These are phyloP conservation scores for Onychorhynchus coronatus DNA, from an alignment of 2,113 vertebrate species.

Conservation along the genomic window DNA sequence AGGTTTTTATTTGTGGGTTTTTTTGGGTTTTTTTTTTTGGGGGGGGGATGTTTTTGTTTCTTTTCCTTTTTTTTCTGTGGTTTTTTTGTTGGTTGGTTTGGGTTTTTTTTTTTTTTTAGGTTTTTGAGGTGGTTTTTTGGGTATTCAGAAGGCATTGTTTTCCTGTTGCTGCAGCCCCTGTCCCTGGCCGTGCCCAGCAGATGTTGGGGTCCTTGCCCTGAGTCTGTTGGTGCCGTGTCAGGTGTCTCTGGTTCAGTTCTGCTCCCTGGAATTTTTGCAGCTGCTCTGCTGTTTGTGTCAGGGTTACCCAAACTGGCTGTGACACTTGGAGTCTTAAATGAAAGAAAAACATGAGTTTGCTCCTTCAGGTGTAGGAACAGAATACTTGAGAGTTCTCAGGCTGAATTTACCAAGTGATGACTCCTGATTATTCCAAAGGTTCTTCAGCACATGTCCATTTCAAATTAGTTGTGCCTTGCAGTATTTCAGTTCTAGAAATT, in stretches of 20 bases:
- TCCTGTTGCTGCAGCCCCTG: neutral
- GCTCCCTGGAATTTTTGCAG: neutral
- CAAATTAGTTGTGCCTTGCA: neutral
- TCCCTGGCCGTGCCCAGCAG: rapidly evolving
- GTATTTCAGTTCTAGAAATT: neutral
- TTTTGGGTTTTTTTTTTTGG: neutral
- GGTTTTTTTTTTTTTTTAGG: too few relatives aligned
- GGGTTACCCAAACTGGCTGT: neutral
- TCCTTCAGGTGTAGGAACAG: neutral
- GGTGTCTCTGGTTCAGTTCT: neutral
- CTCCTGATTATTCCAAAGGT: neutral
- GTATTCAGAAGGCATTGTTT: neutral
- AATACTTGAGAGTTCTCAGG: neutral
- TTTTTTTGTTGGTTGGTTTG: neutral
- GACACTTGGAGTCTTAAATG: neutral
- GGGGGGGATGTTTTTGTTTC: neutral
- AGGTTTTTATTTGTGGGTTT: too few relatives aligned
- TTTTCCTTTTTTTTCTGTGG: too few relatives aligned
- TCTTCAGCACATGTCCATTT: neutral
- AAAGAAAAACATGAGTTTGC: neutral
- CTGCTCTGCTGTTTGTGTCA: neutral
- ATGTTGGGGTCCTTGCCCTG: neutral
- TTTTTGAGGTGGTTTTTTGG: too few relatives aligned
- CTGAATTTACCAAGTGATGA: neutral
- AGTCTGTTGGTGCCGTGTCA: neutral